A percentile compares a stretch with the other conserved stretches of the same genome.
Evolutionary conservation across 1,140 invertebrate genomes (phyloP).

Genomic region (Tenebrio molitor): DNA sequence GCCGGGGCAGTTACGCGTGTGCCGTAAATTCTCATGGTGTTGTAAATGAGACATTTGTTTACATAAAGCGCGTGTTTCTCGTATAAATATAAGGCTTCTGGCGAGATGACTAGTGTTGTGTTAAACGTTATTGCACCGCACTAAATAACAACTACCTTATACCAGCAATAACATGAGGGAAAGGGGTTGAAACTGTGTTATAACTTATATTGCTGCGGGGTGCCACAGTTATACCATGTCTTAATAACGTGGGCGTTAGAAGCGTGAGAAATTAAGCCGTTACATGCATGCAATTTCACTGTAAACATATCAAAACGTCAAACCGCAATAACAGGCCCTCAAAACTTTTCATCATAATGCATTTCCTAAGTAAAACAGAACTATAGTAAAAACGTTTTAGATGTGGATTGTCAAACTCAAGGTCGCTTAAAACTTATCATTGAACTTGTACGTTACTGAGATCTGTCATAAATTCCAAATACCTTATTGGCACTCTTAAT

Average conservation of each 20-base stretch:
- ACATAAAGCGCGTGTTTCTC: slow-evolving; percentile 40
- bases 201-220: slow-evolving; percentile 42
- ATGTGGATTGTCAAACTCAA: no score
- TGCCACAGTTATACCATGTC: slow-evolving; percentile 42
- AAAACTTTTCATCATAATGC: no score
- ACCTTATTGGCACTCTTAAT: no score
- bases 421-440: no score
- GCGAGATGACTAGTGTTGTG: slow-evolving; percentile 46
- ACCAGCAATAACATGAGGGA: slow-evolving; percentile 42
- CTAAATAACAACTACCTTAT: slow-evolving; percentile 47
- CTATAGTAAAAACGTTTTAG: no score
- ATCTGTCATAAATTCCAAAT: no score
- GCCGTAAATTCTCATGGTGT: slow-evolving; percentile 40
- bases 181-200: slow-evolving; percentile 33
- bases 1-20: slow-evolving; percentile 27
- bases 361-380: no score
- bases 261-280: slow-evolving; percentile 43
- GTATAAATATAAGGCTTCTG: slow-evolving; percentile 47
- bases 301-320: slow-evolving; percentile 20
- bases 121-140: slow-evolving; percentile 46
- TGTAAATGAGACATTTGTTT: slow-evolving; percentile 41
- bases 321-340: no score
- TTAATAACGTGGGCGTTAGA: slow-evolving; percentile 30
- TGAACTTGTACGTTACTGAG: no score
- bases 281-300: slow-evolving; percentile 42